Evolutionary conservation across 2,888 invertebrate species (phyloP).

Genomic region (Andrena bicolor): DNA sequence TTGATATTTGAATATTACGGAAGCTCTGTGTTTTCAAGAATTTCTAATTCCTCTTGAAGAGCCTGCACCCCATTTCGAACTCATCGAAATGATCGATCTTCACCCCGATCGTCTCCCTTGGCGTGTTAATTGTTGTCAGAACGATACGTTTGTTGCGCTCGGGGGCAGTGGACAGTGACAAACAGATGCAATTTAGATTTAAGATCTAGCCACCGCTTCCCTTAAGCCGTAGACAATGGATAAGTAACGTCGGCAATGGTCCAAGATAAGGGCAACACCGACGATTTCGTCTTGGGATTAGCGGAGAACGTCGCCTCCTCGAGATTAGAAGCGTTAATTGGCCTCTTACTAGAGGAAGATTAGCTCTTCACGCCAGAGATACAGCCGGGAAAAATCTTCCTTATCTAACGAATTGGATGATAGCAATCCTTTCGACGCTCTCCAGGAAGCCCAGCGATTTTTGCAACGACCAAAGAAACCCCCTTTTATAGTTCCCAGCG

Average conservation of each 20-base stretch:
- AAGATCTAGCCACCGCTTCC: conserved; percentile 78
- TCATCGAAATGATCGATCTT: background rate
- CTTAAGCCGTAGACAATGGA: conserved; percentile 79
- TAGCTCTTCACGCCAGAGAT: conserved; percentile 16
- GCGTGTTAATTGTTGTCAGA: conserved; percentile 58
- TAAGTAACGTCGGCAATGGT: conserved; percentile 79
- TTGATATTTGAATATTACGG: too few relatives aligned
- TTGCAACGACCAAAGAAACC: too few relatives aligned
- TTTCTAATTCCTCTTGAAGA: background rate
- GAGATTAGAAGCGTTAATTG: conserved; percentile 74
- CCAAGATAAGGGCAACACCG: conserved; percentile 77
- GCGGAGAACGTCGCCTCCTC: conserved; percentile 53
- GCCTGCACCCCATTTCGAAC: too few relatives aligned
- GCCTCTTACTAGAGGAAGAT: conserved; percentile 40
- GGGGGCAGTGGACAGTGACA: conserved; percentile 75
- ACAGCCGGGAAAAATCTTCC: conserved; percentile 20
- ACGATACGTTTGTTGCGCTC: conserved; percentile 62
- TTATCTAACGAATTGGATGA: background rate
- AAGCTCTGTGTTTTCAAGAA: too few relatives aligned
- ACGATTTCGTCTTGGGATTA: conserved; percentile 71
- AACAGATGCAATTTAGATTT: conserved; percentile 84
- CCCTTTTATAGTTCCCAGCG: too few relatives aligned
- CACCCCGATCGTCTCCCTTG: conserved; percentile 11
- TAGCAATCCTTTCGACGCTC: conserved; percentile 16
- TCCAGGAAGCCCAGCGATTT: background rate